Evolutionary conservation across 2,888 invertebrate species (phyloP).

Genomic region (Zygaena filipendulae): DNA sequence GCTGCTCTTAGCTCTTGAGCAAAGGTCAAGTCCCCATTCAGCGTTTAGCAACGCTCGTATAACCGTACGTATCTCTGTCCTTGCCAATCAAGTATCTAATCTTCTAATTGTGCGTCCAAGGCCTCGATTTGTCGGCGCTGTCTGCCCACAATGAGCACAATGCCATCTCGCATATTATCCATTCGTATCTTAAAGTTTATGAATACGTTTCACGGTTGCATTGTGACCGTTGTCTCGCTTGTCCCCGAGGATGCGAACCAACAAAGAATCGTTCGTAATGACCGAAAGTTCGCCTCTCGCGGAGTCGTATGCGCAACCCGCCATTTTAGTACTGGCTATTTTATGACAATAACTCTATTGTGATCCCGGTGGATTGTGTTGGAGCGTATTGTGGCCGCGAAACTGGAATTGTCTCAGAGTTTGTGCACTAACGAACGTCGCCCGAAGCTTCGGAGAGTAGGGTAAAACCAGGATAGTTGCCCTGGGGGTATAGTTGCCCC

Average conservation of each 20-base stretch:
- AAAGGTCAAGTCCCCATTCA: no score
- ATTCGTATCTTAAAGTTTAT: conserved; percentile 65
- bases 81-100: conserved; percentile 39
- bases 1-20: no score
- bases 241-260: conserved; percentile 55
- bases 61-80: no score
- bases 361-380: conserved; percentile 41
- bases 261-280: conserved; percentile 58
- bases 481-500: no score
- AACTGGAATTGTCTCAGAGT: conserved; percentile 61
- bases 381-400: conserved; percentile 49
- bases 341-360: conserved; percentile 62
- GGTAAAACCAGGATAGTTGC: no score
- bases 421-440: conserved; percentile 44
- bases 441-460: no score
- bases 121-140: conserved; percentile 31
- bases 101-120: conserved; percentile 50
- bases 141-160: conserved; percentile 35
- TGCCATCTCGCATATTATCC: conserved; percentile 51
- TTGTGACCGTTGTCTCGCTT: conserved; percentile 49
- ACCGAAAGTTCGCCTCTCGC: conserved; percentile 46
- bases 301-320: conserved; percentile 56
- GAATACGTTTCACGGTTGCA: conserved; percentile 57
- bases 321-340: conserved; percentile 67
- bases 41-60: no score